Base-by-base conservation (phyloP, 2,888 invertebrate species). In the Clusia tigrina region DNA sequence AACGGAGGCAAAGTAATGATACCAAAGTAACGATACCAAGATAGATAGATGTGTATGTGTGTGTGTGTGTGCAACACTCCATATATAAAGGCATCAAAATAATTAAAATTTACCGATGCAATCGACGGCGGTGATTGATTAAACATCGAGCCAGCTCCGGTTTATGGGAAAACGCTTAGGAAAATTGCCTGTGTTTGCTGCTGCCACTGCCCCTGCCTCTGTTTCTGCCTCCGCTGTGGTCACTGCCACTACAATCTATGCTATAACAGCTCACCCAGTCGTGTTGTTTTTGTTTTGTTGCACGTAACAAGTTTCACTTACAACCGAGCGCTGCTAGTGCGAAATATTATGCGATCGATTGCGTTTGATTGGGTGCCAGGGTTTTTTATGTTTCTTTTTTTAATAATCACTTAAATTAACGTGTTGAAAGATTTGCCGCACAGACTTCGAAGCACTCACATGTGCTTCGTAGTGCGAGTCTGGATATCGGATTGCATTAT, bases 91-190 rank as follows among this genome's bases (percentile, higher is more conserved):
- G 60, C 59, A 61, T 61, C 59, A 60, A 62, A 64, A 62, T 60
- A 64, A 67, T 67, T 67, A 67, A 64, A 64, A 64, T 67, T 67
- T 64, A 63, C 63, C 60, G 67, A 67, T 67, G 58, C 60, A 32
- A 67, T 62, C 62, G 62, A 26, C 58, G 18, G 25, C 52, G 24
- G 54, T 24, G 20, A 42, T 42, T n/a, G n/a, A 42, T 10, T 17
- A n/a, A 15, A n/a, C 32, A 32, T n/a, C n/a, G n/a, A n/a, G n/a
- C n/a, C n/a, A n/a, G n/a, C n/a, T n/a, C n/a, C n/a, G n/a, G n/a
- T n/a, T n/a, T n/a, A n/a, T 6, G 6, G n/a, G n/a, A 48, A 15
- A 48, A 18, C 5, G 48, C 15, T 48, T 48, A 48, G 2, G 48
- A 48, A 48, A 48, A 48, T 48, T 48, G n/a, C n/a, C n/a, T n/a